Percentiles rank a stretch among this genome's conserved stretches.
These are phyloP conservation scores for Idris sp. DNA, from an alignment of 1,140 invertebrate species.

Conservation along the genomic window DNA sequence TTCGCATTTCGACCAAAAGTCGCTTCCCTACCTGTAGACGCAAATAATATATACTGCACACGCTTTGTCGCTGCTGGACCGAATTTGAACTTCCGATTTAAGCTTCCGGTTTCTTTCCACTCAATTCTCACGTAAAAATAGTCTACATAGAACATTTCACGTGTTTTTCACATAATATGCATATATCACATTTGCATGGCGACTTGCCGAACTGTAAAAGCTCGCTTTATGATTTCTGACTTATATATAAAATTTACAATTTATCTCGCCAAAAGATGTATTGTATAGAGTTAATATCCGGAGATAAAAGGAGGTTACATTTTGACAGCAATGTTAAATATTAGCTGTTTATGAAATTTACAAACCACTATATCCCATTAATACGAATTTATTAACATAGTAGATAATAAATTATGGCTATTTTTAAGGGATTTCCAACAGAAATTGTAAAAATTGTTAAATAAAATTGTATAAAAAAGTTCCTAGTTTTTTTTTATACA, in stretches of 20 bases:
- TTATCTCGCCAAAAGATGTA: slow-evolving; percentile 24
- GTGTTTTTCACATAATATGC: slow-evolving; percentile 38
- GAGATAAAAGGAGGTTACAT: slow-evolving; percentile 6
- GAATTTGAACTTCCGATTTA: slow-evolving; percentile 41
- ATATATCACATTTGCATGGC: slow-evolving; percentile 33
- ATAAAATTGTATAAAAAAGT: too few species aligned
- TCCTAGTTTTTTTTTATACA: too few species aligned
- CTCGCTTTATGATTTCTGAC: slow-evolving; percentile 29
- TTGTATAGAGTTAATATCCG: slow-evolving; percentile 37
- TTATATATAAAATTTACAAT: slow-evolving; percentile 43
- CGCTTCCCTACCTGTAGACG: slow-evolving; percentile 9
- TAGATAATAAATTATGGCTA: too few species aligned
- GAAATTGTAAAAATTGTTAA: too few species aligned
- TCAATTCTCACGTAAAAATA: slow-evolving; percentile 32
- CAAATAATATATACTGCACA: slow-evolving; percentile 32
- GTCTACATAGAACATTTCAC: slow-evolving; percentile 41
- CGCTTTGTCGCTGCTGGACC: slow-evolving; percentile 33
- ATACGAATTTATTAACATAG: too few species aligned
- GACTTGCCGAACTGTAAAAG: slow-evolving; percentile 33
- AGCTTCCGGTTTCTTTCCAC: slow-evolving; percentile 48
- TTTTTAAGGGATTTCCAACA: too few species aligned
- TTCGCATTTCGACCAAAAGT: slow-evolving; percentile 27
- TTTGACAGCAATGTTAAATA: too few species aligned
- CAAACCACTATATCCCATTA: too few species aligned
- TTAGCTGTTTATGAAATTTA: too few species aligned